Conservation (phyloP, 2,797 vertebrate genomes). For the Epinephelus malabaricus region DNA sequence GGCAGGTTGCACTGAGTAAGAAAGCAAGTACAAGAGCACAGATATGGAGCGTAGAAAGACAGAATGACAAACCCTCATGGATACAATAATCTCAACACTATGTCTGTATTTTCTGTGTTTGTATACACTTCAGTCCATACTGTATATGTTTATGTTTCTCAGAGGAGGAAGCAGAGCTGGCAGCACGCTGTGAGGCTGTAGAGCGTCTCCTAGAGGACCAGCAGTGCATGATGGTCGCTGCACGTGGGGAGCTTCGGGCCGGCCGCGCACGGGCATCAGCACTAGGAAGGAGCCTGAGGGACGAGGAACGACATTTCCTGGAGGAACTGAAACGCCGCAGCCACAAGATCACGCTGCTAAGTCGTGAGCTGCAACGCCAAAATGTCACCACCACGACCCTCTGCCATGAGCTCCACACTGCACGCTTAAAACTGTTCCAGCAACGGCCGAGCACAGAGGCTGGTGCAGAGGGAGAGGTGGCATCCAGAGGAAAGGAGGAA, state of each 20-base stretch:
- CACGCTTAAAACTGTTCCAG: constrained; percentile 89
- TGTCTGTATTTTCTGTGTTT: neutral
- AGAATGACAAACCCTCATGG: neutral
- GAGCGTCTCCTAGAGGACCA: constrained; percentile 90
- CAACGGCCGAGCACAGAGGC: constrained; percentile 59
- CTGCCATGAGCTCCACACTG: constrained; percentile 90
- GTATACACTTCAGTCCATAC: neutral
- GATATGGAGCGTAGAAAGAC: neutral
- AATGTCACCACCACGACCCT: constrained; percentile 91
- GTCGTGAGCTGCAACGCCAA: constrained; percentile 93
- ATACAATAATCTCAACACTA: neutral
- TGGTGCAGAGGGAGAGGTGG: constrained; percentile 50
- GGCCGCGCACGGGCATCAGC: constrained; percentile 90
- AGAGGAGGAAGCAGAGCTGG: constrained; percentile 87
- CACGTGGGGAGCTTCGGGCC: constrained; percentile 89
- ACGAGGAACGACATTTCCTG: constrained; percentile 92
- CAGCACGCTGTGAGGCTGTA: constrained; percentile 86
- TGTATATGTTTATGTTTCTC: constrained; percentile 39
- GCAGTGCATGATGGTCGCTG: constrained; percentile 85
- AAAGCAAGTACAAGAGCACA: neutral
- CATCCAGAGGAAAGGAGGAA: constrained; percentile 31
- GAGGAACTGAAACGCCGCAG: constrained; percentile 95
- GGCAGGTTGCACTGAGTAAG: neutral
- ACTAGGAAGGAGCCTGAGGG: constrained; percentile 90
- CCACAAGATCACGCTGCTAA: constrained; percentile 93